phyloP scores from a whole-genome alignment of 2,888 invertebrate species.

The Nyleta sp. region DNA sequence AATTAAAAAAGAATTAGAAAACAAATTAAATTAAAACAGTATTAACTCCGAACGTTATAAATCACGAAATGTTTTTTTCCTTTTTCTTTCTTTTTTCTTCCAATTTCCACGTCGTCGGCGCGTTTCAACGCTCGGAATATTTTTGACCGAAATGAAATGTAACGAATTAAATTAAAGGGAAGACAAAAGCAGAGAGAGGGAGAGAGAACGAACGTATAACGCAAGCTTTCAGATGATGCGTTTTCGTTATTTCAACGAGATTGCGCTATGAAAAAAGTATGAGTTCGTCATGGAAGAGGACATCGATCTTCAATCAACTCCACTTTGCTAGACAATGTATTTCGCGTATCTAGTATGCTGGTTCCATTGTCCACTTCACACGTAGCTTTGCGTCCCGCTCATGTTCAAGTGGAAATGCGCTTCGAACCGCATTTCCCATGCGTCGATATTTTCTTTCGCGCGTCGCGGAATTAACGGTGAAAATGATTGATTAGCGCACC shows the following conservation, averaged over 20 bases:
- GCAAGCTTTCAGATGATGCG: constrained; percentile 44
- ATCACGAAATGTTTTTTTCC: constrained; percentile 4
- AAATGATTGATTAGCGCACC: no score
- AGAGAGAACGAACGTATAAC: constrained; percentile 21
- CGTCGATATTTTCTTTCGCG: constrained; percentile 16
- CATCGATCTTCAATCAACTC: constrained; percentile 64
- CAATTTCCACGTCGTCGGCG: background rate
- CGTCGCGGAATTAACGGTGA: no score
- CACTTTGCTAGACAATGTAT: constrained; percentile 47
- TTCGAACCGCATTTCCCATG: constrained; percentile 33
- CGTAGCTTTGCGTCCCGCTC: constrained; percentile 27
- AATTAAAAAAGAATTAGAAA: no score
- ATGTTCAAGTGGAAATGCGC: constrained; percentile 26
- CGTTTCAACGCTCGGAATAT: background rate
- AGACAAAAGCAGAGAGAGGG: constrained; percentile 27
- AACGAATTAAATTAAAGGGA: constrained; percentile 15
- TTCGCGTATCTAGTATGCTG: constrained; percentile 29
- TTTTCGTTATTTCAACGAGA: constrained; percentile 41
- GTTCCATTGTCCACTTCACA: constrained; percentile 42
- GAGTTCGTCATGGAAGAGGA: constrained; percentile 45
- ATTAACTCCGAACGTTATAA: constrained; percentile 11
- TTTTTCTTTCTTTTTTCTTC: background rate
- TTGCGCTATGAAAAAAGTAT: constrained; percentile 30
- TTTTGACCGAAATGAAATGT: constrained; percentile 20
- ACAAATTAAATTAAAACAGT: constrained; percentile 9